Base-by-base conservation (phyloP, 2,113 vertebrate genomes). In the Spea multiplicata region DNA sequence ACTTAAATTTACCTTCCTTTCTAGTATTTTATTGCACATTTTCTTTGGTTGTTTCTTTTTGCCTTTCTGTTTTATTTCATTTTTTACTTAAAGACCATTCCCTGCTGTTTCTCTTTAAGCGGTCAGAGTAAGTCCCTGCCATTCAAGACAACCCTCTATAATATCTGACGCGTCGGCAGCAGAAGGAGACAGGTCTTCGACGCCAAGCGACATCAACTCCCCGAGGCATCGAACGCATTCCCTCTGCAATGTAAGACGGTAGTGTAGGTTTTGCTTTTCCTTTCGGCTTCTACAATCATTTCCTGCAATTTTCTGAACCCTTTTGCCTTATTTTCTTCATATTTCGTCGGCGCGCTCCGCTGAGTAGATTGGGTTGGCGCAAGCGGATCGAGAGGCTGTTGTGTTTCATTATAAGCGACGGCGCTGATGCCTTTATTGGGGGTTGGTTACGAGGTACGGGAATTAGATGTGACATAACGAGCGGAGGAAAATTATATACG, bases 191-290 rank as follows among this genome's bases (percentile, higher is more conserved):
- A 90, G 97, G n/a, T 98, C 96, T 0, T 97, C 97, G 77, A 98
- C 97, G 0, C 97, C 97, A 0, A 98, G 96, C 0, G 97, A 99
- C 92, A 96, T 99, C 93, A 99, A 99, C 93, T 99, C 97, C 0
- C 97, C 97, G 0, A 93, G 96, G 75, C 97, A 99, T 84, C 93
- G 97, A 93, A 98, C 97, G 0, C 97, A 98, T 89, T 99, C 97
- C 4, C 97, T 99, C 90, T 99, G 97, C 95, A 99, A 99, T 68
- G 97, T 98, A 93, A 99, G 97, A 89, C 89, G 80, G 86, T 78
- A 85, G 84, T 80, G 85, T 83, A 47, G 86, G 78, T 73, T 66
- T 80, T 71, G 6, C 16, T 44, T 68, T 66, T 76, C 65, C 49
- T 48, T 74, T 73, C 44, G 30, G 17, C 17, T 73, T 66, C 66